Conservation (phyloP, 92 coral and sea anemone genomes). For the Meandrina meandrites region DNA sequence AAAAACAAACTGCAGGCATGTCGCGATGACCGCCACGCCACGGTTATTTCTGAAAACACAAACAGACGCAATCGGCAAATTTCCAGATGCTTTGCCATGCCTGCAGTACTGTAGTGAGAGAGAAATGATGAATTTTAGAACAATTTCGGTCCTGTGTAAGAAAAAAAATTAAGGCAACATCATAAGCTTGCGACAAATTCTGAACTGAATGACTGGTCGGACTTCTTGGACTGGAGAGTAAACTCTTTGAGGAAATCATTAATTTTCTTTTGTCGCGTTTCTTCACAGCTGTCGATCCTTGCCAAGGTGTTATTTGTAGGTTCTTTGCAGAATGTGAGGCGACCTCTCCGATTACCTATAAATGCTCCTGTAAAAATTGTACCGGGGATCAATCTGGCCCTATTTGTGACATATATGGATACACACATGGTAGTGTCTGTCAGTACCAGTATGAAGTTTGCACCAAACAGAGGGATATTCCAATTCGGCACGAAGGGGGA, state of each 20-base stretch:
- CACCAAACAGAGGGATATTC: conserved; percentile 46
- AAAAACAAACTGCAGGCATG: not conserved
- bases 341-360: conserved; percentile 13
- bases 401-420: conserved; percentile 54
- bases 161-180: no score
- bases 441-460: not conserved
- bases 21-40: no score
- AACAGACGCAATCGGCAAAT: no score
- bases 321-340: conserved; percentile 53
- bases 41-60: no score
- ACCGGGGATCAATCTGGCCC: conserved; percentile 21
- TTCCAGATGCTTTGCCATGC: no score
- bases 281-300: conserved; percentile 70
- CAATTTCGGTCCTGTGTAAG: no score
- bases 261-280: not conserved
- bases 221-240: not conserved
- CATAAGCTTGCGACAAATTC: not conserved
- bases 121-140: no score
- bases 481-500: conserved; percentile 50
- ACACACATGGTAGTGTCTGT: conserved; percentile 62
- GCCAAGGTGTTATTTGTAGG: conserved; percentile 50
- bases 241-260: not conserved
- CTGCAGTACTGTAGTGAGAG: no score
- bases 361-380: conserved; percentile 56
- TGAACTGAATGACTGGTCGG: not conserved